Base-by-base conservation (phyloP, 2,797 vertebrate species). In the Alosa sapidissima region DNA sequence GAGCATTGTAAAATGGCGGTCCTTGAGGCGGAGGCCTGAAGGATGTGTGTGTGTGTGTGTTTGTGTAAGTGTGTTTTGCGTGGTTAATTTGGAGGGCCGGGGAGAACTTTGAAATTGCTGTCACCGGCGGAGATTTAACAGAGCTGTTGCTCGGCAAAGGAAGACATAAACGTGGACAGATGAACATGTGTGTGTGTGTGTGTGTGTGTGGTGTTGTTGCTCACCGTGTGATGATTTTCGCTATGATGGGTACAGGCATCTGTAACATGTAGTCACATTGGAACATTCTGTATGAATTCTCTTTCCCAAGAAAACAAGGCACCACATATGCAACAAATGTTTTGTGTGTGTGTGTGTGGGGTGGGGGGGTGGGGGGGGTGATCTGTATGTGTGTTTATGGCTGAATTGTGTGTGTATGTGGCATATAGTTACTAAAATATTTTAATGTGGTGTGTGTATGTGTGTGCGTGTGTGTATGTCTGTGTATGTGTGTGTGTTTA, bases 1-100 rank as follows among this genome's bases (percentile, higher is more conserved):
- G 81, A 19, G 81, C 11, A 36, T 21, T 72, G 88, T 87, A 89
- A 87, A 89, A 88, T 91, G 81, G 21, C 89, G 84, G 89, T 72
- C 65, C 87, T 88, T 11, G 19, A 60, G 54, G 21, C 47, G 62
- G 13, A 16, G 21, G 33, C 36, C 48, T 68, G 48, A 36, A 16
- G 65, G 65, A 28, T 62, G 8, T 24, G 49, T 21, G 9, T 48
- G 9, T 16, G 9, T 81, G 54, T 81, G 21, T 62, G 21, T 55
- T 47, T 45, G 81, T 41, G 13, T 33, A 72, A 72, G 65, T 72
- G 65, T 72, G 10, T 72, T 62, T 62, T 62, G 65, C 28, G 13
- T 36, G 33, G 28, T 72, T 72, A 72, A 72, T 72, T 72, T 11
- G 13, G 33, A 68, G 11, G 28, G 65, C 65, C 10, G 33, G 65